Evolutionary conservation across 2,888 invertebrate genomes (phyloP).

Genomic region (Tiphia femorata): DNA sequence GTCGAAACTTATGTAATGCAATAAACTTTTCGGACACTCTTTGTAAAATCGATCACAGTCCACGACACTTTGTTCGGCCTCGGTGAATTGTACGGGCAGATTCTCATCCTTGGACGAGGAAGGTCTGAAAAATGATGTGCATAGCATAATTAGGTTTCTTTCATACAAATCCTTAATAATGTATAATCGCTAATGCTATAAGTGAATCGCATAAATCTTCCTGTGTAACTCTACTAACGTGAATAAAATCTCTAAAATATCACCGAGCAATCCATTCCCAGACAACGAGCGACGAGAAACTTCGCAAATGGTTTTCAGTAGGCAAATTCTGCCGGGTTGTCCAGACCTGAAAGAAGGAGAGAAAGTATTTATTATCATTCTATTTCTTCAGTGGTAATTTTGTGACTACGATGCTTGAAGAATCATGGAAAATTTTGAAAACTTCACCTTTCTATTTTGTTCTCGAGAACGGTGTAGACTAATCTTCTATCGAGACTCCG

Average conservation of each 20-base stretch:
- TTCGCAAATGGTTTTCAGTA: slow-evolving; percentile 77
- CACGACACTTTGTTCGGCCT: slow-evolving; percentile 71
- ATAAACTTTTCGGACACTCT: slow-evolving; percentile 71
- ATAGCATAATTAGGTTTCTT: neutral
- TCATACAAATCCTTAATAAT: too few relatives aligned
- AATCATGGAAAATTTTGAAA: neutral
- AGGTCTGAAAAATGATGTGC: slow-evolving; percentile 68
- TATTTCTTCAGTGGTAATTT: slow-evolving; percentile 9
- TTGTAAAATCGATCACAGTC: slow-evolving; percentile 70
- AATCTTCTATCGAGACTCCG: slow-evolving; percentile 72
- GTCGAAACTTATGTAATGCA: slow-evolving; percentile 69
- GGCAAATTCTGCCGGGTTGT: slow-evolving; percentile 73
- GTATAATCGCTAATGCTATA: neutral
- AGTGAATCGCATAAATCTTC: neutral
- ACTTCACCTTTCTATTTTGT: slow-evolving; percentile 72
- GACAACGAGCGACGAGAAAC: slow-evolving; percentile 70
- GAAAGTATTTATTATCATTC: neutral
- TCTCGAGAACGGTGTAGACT: slow-evolving; percentile 72
- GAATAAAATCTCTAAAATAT: slow-evolving; percentile 77
- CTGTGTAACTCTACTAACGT: slow-evolving; percentile 71
- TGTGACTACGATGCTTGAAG: too few relatives aligned
- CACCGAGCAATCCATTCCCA: slow-evolving; percentile 76
- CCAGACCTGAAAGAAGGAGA: slow-evolving; percentile 54
- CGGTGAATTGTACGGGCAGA: slow-evolving; percentile 70
- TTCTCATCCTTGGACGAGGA: slow-evolving; percentile 72